Percentiles rank a stretch among this genome's conserved stretches.
phyloP scores from a whole-genome alignment of 2,888 invertebrate genomes.

The Acleris emargana region DNA sequence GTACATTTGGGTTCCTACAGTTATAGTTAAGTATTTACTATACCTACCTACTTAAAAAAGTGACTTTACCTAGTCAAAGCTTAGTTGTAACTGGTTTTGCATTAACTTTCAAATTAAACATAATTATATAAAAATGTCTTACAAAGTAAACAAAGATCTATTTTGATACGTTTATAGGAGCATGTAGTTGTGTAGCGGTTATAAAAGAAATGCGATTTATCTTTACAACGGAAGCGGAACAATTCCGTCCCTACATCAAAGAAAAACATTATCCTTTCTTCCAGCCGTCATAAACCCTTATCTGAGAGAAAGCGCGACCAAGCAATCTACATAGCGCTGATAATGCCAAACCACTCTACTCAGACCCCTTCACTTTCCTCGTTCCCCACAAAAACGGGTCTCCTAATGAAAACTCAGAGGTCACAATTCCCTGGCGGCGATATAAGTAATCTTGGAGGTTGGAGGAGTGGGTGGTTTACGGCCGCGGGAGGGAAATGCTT shows the following conservation, averaged over 20 bases:
- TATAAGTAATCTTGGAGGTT: constrained; percentile 78
- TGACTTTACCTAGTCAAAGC: no score
- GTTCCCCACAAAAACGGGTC: constrained; percentile 43
- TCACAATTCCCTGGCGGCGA: constrained; percentile 61
- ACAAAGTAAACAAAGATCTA: no score
- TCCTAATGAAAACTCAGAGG: constrained; percentile 68
- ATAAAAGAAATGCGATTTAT: constrained; percentile 65
- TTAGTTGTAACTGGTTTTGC: no score
- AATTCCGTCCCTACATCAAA: constrained; percentile 74
- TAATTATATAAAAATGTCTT: no score
- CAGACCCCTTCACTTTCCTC: constrained; percentile 57
- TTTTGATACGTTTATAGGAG: no score
- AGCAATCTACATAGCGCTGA: constrained; percentile 82
- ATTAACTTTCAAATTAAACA: no score
- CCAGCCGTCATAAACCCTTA: constrained; percentile 75
- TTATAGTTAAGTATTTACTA: no score
- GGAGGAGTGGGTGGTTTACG: constrained; percentile 76
- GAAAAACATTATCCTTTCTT: constrained; percentile 81
- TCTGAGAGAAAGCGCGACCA: constrained; percentile 75
- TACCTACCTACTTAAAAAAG: no score
- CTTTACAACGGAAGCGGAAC: constrained; percentile 66
- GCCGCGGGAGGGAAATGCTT: constrained; percentile 79
- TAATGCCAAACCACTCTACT: constrained; percentile 67
- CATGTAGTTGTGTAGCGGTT: constrained; percentile 36
- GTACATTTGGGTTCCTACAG: no score